Evolutionary conservation across 1,140 invertebrate species (phyloP), one percentile per base, ranked within the genome.

Genomic region (Phymorhynchus buccinoides): DNA sequence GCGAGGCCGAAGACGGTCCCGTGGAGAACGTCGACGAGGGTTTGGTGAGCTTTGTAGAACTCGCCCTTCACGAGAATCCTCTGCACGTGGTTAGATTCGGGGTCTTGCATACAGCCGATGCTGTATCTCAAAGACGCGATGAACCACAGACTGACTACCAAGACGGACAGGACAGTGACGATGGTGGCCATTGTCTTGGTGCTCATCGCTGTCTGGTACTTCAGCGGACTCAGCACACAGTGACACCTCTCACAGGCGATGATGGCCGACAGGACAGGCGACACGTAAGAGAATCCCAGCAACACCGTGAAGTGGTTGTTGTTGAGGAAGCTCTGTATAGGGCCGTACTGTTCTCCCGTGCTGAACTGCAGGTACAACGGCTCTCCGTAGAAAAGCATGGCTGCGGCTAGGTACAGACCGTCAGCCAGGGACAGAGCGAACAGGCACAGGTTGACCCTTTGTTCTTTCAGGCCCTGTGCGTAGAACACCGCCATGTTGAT

Each of bases 401-500:
- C 27, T 0, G 12, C 9, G 9, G n/a, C 27, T n/a, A 71, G 66
- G 66, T 71, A n/a, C 27, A 71, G 12, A 12, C n/a, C 66, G 66
- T 71, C 66, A n/a, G 66, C 66, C 66, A 71, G 66, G 32, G 66
- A 12, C 66, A 71, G 66, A n/a, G 66, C 66, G 66, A 71, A 71
- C 16, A 71, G 66, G 27, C 66, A 71, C 27, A 71, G 27, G 66
- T 71, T 12, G 12, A 71, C 32, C 9, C 66, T n/a, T n/a, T n/a
- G 27, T 7, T 71, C 66, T 14, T 2, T 71, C 66, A 71, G 27
- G 66, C 66, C 66, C 32, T 71, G 66, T 71, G 16, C n/a, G 66
- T 30, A 71, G n/a, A 71, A 1, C 32, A 71, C 66, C 66, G 2
- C 27, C 66, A 71, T 71, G 66, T 71, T 71, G 66, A 71, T 71